Evolutionary conservation across 2,888 invertebrate genomes (phyloP), one percentile per base, ranked within the genome.

Genomic region (Luperina nickerlii): DNA sequence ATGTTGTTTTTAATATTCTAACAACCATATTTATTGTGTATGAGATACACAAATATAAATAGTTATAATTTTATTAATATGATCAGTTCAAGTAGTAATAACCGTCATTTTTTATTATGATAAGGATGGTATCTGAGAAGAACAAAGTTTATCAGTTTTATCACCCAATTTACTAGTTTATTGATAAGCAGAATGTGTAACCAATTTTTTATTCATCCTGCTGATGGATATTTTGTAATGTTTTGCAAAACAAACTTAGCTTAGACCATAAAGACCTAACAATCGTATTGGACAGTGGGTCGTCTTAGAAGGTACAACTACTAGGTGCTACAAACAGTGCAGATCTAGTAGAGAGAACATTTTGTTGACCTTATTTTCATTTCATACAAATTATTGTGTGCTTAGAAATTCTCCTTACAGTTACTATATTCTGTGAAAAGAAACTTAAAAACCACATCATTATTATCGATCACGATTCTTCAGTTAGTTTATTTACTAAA

Each of bases 101-200:
- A 42, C 9, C 32, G 2, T 8, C 9, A 27, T 45, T 57, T 27
- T 57, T 62, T 32, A 32, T 57, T 13, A 42, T 13, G 54, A 57
- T 78, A 66, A 42, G 1, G 18, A 60, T 42, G 38, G 48, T 51
- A 72, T 81, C 80, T 38, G 84, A 60, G 79, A 69, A 45, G 45
- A 65, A 57, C 85, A 80, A 85, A 85, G 73, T 85, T 82, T 80
- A 85, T 82, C 82, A 80, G 11, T 42, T 57, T 1, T 63, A 84
- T 66, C 51, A 67, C 57, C 42, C 32, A 80, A 72, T 72, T 71
- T 27, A 84, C 38, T 54, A 27, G 38, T 78, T 54, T 13, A 27
- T 60, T 70, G 79, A 62, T 79, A 79, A 70, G 18, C 38, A 57
- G 18, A 24, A 27, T 45, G 20, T n/a, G 2, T 20, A 75, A 42